phyloP scores from a whole-genome alignment of 2,113 vertebrate genomes.

The Apaloderma vittatum region DNA sequence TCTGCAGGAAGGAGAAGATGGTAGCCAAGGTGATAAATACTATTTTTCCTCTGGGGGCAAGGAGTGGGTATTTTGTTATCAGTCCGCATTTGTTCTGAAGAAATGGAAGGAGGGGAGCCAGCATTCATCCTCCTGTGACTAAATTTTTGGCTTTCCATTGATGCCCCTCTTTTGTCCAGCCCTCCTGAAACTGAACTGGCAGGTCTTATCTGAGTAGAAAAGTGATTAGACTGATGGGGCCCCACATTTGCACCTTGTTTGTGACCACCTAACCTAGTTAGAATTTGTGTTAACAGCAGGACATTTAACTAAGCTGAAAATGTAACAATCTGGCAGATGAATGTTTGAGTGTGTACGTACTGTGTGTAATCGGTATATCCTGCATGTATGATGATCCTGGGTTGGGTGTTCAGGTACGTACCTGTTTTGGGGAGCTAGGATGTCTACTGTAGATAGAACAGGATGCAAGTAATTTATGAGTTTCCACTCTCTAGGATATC shows the following conservation, averaged over 20 bases:
- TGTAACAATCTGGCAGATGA: not conserved
- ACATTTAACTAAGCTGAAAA: not conserved
- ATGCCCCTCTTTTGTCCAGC: not conserved
- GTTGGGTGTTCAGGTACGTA: not conserved
- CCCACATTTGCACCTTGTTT: not conserved
- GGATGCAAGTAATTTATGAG: not conserved
- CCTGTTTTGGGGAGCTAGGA: not conserved
- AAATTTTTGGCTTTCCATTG: not conserved
- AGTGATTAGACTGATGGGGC: not conserved
- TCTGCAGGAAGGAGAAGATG: not conserved
- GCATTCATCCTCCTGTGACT: not conserved
- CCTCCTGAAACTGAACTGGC: not conserved
- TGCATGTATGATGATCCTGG: not conserved
- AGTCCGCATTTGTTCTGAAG: not conserved
- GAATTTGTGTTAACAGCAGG: not conserved
- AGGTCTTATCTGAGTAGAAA: not conserved
- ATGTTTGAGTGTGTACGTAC: accelerated
- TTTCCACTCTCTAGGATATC: not conserved
- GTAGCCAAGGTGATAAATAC: not conserved
- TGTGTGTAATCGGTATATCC: not conserved
- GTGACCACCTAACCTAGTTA: not conserved
- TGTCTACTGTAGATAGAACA: accelerated
- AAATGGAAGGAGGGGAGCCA: not conserved
- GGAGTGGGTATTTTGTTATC: not conserved
- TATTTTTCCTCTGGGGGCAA: not conserved